phyloP scores from a whole-genome alignment of 2,113 vertebrate genomes.

The Salvator merianae region DNA sequence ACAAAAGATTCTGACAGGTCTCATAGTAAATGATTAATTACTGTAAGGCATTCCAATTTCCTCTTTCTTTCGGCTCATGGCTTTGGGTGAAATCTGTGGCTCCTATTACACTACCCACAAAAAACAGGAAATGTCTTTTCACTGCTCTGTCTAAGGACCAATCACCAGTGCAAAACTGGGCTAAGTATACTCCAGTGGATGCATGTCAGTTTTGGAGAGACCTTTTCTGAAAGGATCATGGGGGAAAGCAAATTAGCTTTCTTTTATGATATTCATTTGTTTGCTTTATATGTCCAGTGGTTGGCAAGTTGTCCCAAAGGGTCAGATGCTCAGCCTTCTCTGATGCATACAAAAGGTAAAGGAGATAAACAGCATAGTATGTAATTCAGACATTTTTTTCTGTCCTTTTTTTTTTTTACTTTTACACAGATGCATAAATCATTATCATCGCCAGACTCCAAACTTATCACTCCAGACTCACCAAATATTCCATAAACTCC shows the following conservation, averaged over 20 bases:
- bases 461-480: background rate
- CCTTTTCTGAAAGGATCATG: constrained; percentile 25
- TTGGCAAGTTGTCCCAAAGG: constrained; percentile 22
- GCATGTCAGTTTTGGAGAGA: constrained; percentile 43
- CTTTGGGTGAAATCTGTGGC: constrained; percentile 79
- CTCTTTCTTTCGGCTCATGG: constrained; percentile 79
- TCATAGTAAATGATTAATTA: constrained; percentile 96
- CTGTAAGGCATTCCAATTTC: constrained; percentile 87
- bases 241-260: constrained; percentile 24
- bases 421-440: background rate
- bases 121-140: constrained; percentile 78
- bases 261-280: background rate
- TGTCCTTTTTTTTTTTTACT: background rate
- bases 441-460: background rate
- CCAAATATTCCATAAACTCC: background rate
- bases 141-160: constrained; percentile 67
- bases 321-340: background rate
- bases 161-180: constrained; percentile 65
- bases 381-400: background rate
- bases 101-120: constrained; percentile 76
- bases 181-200: constrained; percentile 58
- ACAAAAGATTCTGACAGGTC: constrained; percentile 90
- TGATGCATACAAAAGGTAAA: background rate
- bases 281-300: constrained; percentile 24
- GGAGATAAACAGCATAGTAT: background rate